A percentile compares a stretch with the other conserved stretches of the same genome.
phyloP scores from a whole-genome alignment of 2,888 invertebrate genomes.

The Drosophila picticornis region DNA sequence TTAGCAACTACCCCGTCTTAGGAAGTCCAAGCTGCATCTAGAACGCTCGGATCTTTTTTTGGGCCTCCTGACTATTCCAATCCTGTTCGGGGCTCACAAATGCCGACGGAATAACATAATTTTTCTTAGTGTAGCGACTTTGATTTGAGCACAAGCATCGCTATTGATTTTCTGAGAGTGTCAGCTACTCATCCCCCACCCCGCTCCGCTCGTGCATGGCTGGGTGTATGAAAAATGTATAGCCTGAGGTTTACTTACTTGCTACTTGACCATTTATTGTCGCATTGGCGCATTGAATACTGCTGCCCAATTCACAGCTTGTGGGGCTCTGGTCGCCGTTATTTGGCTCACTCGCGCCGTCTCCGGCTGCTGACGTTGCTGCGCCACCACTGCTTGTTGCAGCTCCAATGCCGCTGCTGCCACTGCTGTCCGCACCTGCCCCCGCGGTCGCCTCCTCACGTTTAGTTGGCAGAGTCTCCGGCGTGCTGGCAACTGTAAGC shows the following conservation, averaged over 20 bases:
- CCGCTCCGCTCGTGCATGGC: too few relatives aligned
- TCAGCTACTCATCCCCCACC: not conserved
- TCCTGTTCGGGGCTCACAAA: not conserved
- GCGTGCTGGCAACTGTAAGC: conserved; percentile 93
- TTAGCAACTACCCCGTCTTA: not conserved
- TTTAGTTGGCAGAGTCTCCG: conserved; percentile 88
- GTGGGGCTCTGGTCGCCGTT: conserved; percentile 65
- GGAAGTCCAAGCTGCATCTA: not conserved
- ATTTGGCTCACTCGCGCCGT: conserved; percentile 41
- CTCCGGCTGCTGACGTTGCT: conserved; percentile 5
- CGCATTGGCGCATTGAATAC: conserved; percentile 55
- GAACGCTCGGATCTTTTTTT: not conserved
- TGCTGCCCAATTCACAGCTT: conserved; percentile 55
- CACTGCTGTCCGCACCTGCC: conserved; percentile 35
- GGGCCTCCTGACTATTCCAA: not conserved
- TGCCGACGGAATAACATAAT: too few relatives aligned
- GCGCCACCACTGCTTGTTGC: conserved; percentile 29
- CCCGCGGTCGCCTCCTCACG: conserved; percentile 86
- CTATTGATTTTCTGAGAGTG: not conserved
- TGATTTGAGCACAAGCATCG: not conserved
- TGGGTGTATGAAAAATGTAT: conserved; percentile 2
- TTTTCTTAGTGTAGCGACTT: not conserved
- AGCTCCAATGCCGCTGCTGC: conserved; percentile 30
- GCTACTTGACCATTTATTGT: conserved; percentile 86
- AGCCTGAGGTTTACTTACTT: conserved; percentile 83